These are phyloP conservation scores for Morpho deidamia DNA, from an alignment of 2,888 invertebrate genomes.

Conservation along the genomic window DNA sequence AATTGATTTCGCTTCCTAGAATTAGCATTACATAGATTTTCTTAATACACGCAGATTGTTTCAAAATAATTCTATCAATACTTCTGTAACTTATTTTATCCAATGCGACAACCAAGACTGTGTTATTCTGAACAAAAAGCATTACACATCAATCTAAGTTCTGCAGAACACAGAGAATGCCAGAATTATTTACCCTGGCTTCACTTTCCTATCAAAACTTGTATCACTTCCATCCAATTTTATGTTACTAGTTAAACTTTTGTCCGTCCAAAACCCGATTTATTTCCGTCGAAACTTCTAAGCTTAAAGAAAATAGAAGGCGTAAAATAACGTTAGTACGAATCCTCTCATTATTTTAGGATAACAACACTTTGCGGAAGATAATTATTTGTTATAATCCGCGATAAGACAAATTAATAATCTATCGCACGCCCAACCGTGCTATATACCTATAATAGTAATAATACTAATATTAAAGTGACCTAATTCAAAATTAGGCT, in stretches of 20 bases:
- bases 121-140: neutral
- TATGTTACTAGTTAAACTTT: slow-evolving; percentile 19
- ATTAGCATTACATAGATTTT: too few species aligned
- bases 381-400: too few species aligned
- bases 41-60: too few species aligned
- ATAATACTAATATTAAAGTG: too few species aligned
- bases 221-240: slow-evolving; percentile 18
- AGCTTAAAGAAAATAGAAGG: slow-evolving; percentile 3
- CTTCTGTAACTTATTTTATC: neutral
- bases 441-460: too few species aligned
- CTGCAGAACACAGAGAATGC: slow-evolving; percentile 13
- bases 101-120: neutral
- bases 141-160: slow-evolving; percentile 10
- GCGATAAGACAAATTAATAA: too few species aligned
- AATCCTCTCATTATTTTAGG: neutral
- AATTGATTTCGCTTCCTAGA: too few species aligned
- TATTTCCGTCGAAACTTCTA: slow-evolving; percentile 1
- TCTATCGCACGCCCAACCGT: too few species aligned
- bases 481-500: too few species aligned
- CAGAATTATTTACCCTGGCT: slow-evolving; percentile 22
- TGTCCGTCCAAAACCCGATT: slow-evolving; percentile 4
- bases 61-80: too few species aligned
- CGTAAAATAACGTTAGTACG: neutral
- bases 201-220: slow-evolving; percentile 27
- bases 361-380: neutral